Percentiles rank a stretch among this genome's conserved stretches.
phyloP scores from a whole-genome alignment of 1,140 invertebrate species.

The Antheraea mylitta region DNA sequence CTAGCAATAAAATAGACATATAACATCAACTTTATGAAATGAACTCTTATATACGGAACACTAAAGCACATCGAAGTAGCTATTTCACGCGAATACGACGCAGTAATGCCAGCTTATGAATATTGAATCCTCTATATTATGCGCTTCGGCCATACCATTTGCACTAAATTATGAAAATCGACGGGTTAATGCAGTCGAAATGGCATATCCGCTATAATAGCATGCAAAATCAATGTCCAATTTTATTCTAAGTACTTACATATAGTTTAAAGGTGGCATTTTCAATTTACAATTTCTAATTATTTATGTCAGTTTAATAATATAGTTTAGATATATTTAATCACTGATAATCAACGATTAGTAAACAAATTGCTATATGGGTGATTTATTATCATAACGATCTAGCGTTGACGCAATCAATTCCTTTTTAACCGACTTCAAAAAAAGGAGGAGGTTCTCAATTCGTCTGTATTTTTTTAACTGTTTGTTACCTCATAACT shows the following conservation, averaged over 20 bases:
- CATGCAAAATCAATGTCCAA: background rate
- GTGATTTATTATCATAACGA: too few species aligned
- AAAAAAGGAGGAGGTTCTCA: too few species aligned
- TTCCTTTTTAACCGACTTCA: too few species aligned
- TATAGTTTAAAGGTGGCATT: background rate
- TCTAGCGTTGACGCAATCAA: too few species aligned
- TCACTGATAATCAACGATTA: too few species aligned
- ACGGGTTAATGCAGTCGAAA: conserved; percentile 3
- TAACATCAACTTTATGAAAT: background rate
- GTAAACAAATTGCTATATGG: too few species aligned
- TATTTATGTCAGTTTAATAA: background rate
- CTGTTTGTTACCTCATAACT: too few species aligned
- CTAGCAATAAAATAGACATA: too few species aligned
- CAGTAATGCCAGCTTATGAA: conserved; percentile 15
- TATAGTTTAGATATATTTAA: too few species aligned
- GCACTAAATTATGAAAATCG: conserved; percentile 19
- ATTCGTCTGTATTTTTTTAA: too few species aligned
- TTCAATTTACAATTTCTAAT: background rate
- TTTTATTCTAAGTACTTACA: background rate
- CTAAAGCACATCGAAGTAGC: background rate
- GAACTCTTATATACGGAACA: background rate
- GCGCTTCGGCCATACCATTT: conserved; percentile 14
- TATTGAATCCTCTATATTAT: conserved; percentile 18
- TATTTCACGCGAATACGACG: conserved; percentile 1
- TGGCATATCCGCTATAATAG: conserved; percentile 1